Evolutionary conservation across 2,797 vertebrate genomes (phyloP), one percentile per base, ranked within the genome.

Genomic region (Chaunax sp.): DNA sequence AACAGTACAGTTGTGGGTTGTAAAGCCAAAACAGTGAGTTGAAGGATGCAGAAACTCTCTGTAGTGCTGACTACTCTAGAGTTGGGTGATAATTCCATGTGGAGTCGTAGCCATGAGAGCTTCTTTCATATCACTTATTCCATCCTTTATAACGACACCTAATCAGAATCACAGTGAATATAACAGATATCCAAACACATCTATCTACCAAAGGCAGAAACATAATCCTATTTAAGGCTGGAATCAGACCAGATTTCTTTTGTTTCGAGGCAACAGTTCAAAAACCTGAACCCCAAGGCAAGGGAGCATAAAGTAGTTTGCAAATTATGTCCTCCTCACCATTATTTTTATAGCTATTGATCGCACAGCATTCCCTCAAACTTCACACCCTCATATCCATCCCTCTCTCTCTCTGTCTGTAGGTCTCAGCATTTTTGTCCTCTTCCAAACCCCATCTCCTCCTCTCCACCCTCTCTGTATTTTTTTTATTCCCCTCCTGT

Each of bases 401-500:
- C 12, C 33, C 33, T n/a, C n/a, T n/a, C n/a, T n/a, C 33, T 10
- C 8, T 35, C 33, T 35, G 10, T 35, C 33, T 35, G 10, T 35
- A 4, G 33, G 7, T 11, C 12, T 35, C 33, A 35, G 7, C 33
- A 35, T 8, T 35, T 35, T 35, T 35, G 8, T 51, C 37, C 45
- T 45, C 23, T 37, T 14, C 12, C 18, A 18, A 10, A 23, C 19
- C 41, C 40, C n/a, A n/a, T n/a, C n/a, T n/a, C n/a, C 52, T 15
- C 19, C 13, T 9, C 22, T 28, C 13, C 0, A 45, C 13, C 13
- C 1, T 22, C 37, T 71, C 53, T 11, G 57, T 80, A 19, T 81
- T 81, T 30, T n/a, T n/a, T 82, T 81, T 45, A 69, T 69, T 69
- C 72, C 64, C 60, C 51, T 75, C 45, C 60, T 56, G 72, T 76